These are phyloP conservation scores for Psylliodes chrysocephalus DNA, from an alignment of 2,888 invertebrate genomes.

Conservation along the genomic window DNA sequence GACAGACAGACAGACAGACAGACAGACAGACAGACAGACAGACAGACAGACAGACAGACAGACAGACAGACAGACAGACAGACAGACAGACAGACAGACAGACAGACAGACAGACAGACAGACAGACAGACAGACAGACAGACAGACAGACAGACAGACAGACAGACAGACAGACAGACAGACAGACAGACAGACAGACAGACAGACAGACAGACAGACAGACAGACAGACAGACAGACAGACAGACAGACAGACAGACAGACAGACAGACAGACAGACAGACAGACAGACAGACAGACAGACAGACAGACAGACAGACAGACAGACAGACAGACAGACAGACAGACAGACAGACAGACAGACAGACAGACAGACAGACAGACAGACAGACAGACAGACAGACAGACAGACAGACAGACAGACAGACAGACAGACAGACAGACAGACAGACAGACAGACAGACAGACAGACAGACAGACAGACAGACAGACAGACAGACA, in stretches of 20 bases:
- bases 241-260: constrained; percentile 22
- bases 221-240: constrained; percentile 31
- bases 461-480: constrained; percentile 19
- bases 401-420: constrained; percentile 20
- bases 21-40: constrained; percentile 33
- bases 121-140: constrained; percentile 33
- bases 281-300: constrained; percentile 23
- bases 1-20: constrained; percentile 32
- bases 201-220: constrained; percentile 33
- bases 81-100: constrained; percentile 34
- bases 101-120: constrained; percentile 33
- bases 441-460: constrained; percentile 22
- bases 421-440: constrained; percentile 19
- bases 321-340: constrained; percentile 19
- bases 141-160: constrained; percentile 33
- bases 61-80: constrained; percentile 33
- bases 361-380: constrained; percentile 20
- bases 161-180: constrained; percentile 33
- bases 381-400: constrained; percentile 20
- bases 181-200: constrained; percentile 32
- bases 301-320: constrained; percentile 22
- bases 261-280: constrained; percentile 21
- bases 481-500: constrained; percentile 22
- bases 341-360: constrained; percentile 19
- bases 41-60: constrained; percentile 33